phyloP scores from a whole-genome alignment of 2,797 vertebrate genomes.

The Chelon labrosus region DNA sequence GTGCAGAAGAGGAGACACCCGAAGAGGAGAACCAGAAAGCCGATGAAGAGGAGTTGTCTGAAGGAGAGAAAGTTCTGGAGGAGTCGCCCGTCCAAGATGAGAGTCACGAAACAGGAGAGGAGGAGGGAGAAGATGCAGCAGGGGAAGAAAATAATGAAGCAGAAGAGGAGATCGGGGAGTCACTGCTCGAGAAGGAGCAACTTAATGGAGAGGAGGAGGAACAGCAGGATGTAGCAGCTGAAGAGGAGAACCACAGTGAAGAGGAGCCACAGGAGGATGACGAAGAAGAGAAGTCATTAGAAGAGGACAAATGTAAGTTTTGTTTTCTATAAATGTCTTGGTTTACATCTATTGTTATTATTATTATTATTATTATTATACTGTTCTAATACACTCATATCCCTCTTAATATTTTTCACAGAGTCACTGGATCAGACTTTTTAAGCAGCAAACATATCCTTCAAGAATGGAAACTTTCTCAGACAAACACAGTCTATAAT shows the following conservation, averaged over 20 bases:
- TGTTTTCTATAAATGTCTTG: neutral
- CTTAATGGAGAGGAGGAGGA: slow-evolving; percentile 22
- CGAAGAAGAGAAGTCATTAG: slow-evolving; percentile 38
- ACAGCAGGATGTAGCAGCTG: slow-evolving; percentile 26
- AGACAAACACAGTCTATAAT: slow-evolving; percentile 32
- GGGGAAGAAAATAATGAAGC: slow-evolving; percentile 15
- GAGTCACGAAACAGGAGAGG: slow-evolving; percentile 1
- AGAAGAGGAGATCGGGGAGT: slow-evolving; percentile 2
- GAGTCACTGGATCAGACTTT: slow-evolving; percentile 49
- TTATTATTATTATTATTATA: no score
- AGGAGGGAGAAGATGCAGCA: slow-evolving; percentile 20
- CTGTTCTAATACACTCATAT: neutral
- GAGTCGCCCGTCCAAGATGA: neutral
- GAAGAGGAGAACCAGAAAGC: slow-evolving; percentile 16
- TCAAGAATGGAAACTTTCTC: slow-evolving; percentile 49
- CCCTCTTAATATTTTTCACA: slow-evolving; percentile 48
- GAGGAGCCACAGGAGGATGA: slow-evolving; percentile 43
- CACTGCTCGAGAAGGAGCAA: slow-evolving; percentile 8
- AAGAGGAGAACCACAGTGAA: slow-evolving; percentile 41
- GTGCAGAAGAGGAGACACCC: slow-evolving; percentile 20
- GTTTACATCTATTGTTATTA: neutral
- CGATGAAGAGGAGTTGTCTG: slow-evolving; percentile 21
- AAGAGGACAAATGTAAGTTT: slow-evolving; percentile 66
- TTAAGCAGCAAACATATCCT: slow-evolving; percentile 41
- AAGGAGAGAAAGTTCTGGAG: neutral